phyloP scores from a whole-genome alignment of 2,888 invertebrate genomes.

The Pogonocherus hispidulus region DNA sequence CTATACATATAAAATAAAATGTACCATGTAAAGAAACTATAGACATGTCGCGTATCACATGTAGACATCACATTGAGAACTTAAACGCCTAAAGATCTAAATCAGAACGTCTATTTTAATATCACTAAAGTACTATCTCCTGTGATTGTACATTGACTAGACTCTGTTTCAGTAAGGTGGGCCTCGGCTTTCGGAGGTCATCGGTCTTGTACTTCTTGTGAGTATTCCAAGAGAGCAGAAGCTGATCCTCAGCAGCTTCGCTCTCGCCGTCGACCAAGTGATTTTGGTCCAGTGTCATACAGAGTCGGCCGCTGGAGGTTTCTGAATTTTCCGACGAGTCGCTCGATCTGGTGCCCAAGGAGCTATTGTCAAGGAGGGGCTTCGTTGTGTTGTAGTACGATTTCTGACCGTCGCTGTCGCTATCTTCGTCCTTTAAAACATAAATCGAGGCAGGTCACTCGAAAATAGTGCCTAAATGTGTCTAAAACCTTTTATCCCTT shows the following conservation, averaged over 20 bases:
- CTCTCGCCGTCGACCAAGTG: conserved; percentile 43
- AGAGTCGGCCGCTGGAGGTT: conserved; percentile 64
- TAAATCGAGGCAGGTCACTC: background rate
- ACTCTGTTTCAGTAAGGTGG: conserved; percentile 56
- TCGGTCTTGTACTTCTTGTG: conserved; percentile 58
- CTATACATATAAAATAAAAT: background rate
- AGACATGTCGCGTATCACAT: conserved; percentile 24
- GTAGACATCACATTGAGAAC: conserved; percentile 34
- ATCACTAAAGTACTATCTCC: conserved; percentile 61
- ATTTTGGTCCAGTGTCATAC: conserved; percentile 65
- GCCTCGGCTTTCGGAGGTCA: conserved; percentile 44
- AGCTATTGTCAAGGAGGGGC: conserved; percentile 58
- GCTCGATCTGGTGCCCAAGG: conserved; percentile 62
- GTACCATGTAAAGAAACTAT: background rate
- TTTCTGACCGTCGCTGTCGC: conserved; percentile 57
- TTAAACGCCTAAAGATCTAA: conserved; percentile 12
- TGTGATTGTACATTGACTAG: conserved; percentile 58
- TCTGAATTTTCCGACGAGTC: conserved; percentile 70
- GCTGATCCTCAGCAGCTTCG: conserved; percentile 65
- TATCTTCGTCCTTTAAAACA: conserved; percentile 57
- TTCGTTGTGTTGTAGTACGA: conserved; percentile 56
- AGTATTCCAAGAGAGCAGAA: conserved; percentile 73
- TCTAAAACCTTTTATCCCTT: no score
- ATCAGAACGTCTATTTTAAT: conserved; percentile 34
- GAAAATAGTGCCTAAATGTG: no score